These are phyloP conservation scores for Hydrochoerus hydrochaeris DNA, from an alignment of 2,113 vertebrate species.

Conservation along the genomic window DNA sequence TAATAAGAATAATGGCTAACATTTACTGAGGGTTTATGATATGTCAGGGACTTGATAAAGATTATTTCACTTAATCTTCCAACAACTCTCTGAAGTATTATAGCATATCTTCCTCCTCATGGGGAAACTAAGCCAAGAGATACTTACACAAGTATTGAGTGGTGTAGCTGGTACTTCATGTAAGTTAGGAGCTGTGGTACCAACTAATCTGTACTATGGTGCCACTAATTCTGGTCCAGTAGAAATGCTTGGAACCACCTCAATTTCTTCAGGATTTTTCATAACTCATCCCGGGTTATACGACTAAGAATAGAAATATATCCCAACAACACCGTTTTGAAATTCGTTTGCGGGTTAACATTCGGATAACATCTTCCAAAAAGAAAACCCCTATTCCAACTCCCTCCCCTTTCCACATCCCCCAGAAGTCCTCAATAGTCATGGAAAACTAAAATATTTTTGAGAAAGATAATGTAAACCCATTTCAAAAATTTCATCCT, in stretches of 20 bases:
- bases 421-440: slow-evolving; percentile 64
- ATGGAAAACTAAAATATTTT: slow-evolving; percentile 80
- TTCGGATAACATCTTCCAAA: slow-evolving; percentile 70
- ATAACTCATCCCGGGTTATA: slow-evolving; percentile 68
- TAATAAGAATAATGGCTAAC: neutral
- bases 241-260: slow-evolving; percentile 41
- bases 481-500: slow-evolving; percentile 82
- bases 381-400: slow-evolving; percentile 75
- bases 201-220: neutral
- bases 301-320: slow-evolving; percentile 70
- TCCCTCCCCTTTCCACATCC: neutral
- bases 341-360: slow-evolving; percentile 67
- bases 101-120: neutral
- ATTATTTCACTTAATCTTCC: slow-evolving; percentile 20
- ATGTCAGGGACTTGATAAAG: neutral
- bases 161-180: neutral
- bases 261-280: slow-evolving; percentile 54
- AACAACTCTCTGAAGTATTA: neutral
- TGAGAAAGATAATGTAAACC: slow-evolving; percentile 82
- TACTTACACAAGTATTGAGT: neutral
- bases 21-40: neutral
- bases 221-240: neutral
- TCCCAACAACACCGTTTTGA: slow-evolving; percentile 67
- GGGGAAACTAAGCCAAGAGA: slow-evolving; percentile 25
- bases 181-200: neutral